A percentile compares a stretch with the other conserved stretches of the same genome.
These are phyloP conservation scores for Heteromormyrus szaboi DNA, from an alignment of 2,797 vertebrate genomes.

Conservation along the genomic window DNA sequence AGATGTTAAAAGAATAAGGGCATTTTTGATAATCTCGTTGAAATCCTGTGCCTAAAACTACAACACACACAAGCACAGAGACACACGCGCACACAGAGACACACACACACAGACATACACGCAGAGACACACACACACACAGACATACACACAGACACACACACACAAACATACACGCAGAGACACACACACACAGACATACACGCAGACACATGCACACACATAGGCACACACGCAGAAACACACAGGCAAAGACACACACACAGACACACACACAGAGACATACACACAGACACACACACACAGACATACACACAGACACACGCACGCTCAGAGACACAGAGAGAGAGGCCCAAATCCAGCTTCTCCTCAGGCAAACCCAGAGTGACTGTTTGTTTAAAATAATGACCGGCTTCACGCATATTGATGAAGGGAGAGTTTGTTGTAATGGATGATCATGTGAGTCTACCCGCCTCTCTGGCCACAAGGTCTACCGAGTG, in stretches of 20 bases:
- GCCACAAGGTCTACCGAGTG: constrained; percentile 40
- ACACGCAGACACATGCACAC: not conserved
- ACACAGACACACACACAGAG: not conserved
- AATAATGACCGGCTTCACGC: not conserved
- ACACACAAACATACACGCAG: too few species aligned
- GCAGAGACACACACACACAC: not conserved
- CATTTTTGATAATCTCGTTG: not conserved
- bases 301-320: not conserved
- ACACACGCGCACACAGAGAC: not conserved
- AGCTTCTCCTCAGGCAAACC: not conserved
- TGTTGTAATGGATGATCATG: constrained; percentile 1
- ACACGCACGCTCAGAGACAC: not conserved
- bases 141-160: not conserved
- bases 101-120: not conserved
- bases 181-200: too few species aligned
- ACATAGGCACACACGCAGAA: not conserved
- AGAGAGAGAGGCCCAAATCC: not conserved
- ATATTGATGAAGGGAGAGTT: constrained; percentile 28
- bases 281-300: not conserved
- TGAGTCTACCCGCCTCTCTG: constrained; percentile 26
- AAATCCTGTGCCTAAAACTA: not conserved
- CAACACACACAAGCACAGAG: not conserved
- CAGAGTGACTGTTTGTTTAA: not conserved
- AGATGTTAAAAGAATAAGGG: not conserved
- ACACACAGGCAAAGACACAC: too few species aligned